Evolutionary conservation across 2,113 vertebrate species (phyloP).

Genomic region (Hoplias malabaricus): DNA sequence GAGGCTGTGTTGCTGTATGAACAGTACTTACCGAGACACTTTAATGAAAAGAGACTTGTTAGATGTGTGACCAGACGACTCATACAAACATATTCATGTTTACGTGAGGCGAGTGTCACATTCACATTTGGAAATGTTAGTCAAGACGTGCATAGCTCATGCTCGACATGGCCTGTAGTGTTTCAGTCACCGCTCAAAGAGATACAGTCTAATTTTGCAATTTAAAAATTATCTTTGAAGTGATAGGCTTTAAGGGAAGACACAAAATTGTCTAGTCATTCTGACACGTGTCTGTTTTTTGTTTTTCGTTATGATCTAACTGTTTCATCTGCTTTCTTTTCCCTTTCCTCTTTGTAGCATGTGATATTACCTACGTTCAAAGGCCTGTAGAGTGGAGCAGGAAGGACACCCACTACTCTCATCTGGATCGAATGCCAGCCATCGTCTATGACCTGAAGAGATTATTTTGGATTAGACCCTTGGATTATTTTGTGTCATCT

Average conservation of each 20-base stretch:
- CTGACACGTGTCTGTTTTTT: neutral
- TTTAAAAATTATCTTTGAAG: neutral
- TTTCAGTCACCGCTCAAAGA: neutral
- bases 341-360: conserved; percentile 61
- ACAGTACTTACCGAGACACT: too few relatives aligned
- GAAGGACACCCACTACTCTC: conserved; percentile 20
- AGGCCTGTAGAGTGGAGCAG: conserved; percentile 59
- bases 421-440: conserved; percentile 30
- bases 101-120: too few relatives aligned
- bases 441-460: conserved; percentile 52
- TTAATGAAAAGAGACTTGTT: too few relatives aligned
- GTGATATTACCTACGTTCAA: conserved; percentile 65
- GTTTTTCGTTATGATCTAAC: neutral
- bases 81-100: neutral
- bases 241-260: neutral
- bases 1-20: too few relatives aligned
- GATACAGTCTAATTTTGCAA: neutral
- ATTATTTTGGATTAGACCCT: conserved; percentile 50
- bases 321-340: neutral
- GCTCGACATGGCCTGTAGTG: neutral
- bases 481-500: conserved; percentile 53
- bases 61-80: too few relatives aligned
- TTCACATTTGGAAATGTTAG: neutral
- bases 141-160: neutral
- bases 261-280: neutral